Conservation (phyloP, 2,888 invertebrate species). For the Podotricha telesiphe region DNA sequence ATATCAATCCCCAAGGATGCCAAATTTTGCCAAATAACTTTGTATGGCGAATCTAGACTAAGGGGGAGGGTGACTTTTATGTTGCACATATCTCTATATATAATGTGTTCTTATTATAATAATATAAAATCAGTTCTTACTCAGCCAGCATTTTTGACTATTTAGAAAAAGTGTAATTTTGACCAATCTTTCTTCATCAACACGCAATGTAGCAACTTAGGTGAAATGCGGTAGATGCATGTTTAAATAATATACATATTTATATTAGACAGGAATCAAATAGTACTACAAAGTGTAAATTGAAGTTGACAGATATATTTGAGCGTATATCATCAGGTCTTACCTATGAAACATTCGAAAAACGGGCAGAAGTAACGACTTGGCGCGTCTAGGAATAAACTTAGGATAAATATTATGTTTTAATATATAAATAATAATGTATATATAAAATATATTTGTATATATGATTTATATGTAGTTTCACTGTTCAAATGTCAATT, state of each 20-base stretch:
- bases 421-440: slow-evolving; percentile 14
- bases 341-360: slow-evolving; percentile 26
- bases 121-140: too few relatives aligned
- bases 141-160: too few relatives aligned
- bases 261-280: background rate
- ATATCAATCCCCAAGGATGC: too few relatives aligned
- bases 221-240: too few relatives aligned
- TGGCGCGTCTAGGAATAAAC: slow-evolving; percentile 21
- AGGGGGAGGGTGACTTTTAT: too few relatives aligned
- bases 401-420: slow-evolving; percentile 1
- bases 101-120: too few relatives aligned
- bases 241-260: background rate
- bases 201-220: too few relatives aligned
- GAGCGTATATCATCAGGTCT: background rate
- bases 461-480: background rate
- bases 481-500: background rate
- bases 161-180: too few relatives aligned
- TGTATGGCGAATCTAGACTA: too few relatives aligned
- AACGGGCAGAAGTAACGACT: slow-evolving; percentile 14
- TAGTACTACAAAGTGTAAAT: slow-evolving; percentile 1
- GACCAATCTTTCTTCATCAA: too few relatives aligned
- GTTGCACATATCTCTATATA: too few relatives aligned
- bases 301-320: background rate
- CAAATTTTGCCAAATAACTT: too few relatives aligned
- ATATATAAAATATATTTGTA: background rate